Base-by-base conservation (phyloP, 1,140 invertebrate genomes). In the Papilio helenus region DNA sequence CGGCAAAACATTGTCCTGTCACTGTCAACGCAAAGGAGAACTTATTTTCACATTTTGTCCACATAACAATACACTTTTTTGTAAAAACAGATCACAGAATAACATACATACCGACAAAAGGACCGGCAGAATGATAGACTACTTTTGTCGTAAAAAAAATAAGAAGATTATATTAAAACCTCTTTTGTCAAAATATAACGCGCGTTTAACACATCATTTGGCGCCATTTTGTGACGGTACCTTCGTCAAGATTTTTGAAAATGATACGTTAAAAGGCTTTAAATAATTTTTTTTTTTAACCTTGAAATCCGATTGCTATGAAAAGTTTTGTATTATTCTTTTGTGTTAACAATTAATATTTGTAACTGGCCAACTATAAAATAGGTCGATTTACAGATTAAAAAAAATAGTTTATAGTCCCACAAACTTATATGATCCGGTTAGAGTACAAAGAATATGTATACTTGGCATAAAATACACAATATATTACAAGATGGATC, bases 171-270 rank as follows among this genome's bases (percentile, higher is more conserved):
- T 42, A 79, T 71, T 72, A 80, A 84, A 83, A 85, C 79, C 80
- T 85, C 80, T 81, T 81, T 83, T 85, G 83, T 84, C 80, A 84
- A 81, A 84, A 84, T 80, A 85, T 34, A 42, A 71, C 79, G 55
- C 81, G 82, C 83, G 77, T 83, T 85, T 83, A 85, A 85, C 83
- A 85, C 81, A 58, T 83, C 83, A 79, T 39, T 79, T 83, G 83
- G 82, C 83, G 83, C 83, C 79, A 82, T 81, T 79, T 79, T 61
- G 26, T 76, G 74, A 61, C 55, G 12, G 2, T 29, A 58, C 55
- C 55, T 73, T 73, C 34, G 55, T 77, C 51, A 77, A 77, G 74
- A 77, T 77, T 12, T 26, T 46, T 49, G 3, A 2, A 46, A 65
- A 65, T 29, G 61, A 65, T 65, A 65, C 23, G 58, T 26, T 20